Evolutionary conservation across 2,113 vertebrate genomes (phyloP).

Genomic region (Gavialis gangeticus): DNA sequence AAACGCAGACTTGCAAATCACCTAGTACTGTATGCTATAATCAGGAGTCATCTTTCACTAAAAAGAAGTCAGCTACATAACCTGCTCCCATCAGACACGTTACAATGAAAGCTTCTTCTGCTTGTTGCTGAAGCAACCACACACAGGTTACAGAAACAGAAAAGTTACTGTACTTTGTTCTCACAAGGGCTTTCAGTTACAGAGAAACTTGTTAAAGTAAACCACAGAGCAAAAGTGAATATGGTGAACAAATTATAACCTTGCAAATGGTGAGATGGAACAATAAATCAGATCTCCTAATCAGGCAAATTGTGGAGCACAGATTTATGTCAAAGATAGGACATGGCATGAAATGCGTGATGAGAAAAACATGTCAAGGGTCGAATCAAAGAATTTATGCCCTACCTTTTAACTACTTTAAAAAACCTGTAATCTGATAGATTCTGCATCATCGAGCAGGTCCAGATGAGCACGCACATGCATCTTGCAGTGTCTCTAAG

Average conservation of each 20-base stretch:
- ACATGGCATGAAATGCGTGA: fast-evolving
- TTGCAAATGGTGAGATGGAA: not conserved
- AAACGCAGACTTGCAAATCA: not conserved
- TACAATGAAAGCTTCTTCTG: not conserved
- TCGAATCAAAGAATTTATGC: not conserved
- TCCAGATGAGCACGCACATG: no score
- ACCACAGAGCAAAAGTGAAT: not conserved
- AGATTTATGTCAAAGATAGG: not conserved
- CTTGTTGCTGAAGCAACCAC: fast-evolving
- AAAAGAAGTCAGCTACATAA: not conserved
- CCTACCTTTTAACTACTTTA: not conserved
- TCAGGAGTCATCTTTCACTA: not conserved
- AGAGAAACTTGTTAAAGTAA: not conserved
- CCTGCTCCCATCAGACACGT: not conserved
- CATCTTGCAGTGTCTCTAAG: no score
- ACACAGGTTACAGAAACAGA: not conserved
- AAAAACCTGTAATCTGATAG: not conserved
- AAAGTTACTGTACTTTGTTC: not conserved
- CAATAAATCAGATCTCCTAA: not conserved
- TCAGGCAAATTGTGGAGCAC: not conserved
- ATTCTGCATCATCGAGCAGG: not conserved
- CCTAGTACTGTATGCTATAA: not conserved
- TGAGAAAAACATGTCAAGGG: not conserved
- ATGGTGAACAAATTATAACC: not conserved
- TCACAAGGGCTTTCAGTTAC: fast-evolving